These are phyloP conservation scores for Trachymyrmex cornetzi DNA, from an alignment of 1,140 invertebrate genomes.

Conservation along the genomic window DNA sequence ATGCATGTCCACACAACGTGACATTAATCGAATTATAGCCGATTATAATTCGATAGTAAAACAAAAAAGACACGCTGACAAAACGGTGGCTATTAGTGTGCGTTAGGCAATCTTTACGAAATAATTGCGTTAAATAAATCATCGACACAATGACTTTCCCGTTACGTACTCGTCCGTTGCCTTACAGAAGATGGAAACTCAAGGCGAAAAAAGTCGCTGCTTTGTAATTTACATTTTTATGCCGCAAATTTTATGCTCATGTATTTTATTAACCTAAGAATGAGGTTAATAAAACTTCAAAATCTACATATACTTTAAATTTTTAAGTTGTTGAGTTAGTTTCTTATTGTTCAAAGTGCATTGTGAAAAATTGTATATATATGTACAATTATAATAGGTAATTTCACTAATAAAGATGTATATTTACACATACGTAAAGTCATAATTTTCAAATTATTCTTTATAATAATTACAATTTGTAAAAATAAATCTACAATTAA, in stretches of 20 bases:
- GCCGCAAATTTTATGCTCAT: neutral
- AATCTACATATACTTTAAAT: neutral
- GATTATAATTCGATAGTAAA: conserved; percentile 44
- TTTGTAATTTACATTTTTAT: conserved; percentile 56
- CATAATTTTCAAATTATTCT: too few species aligned
- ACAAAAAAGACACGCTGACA: conserved; percentile 40
- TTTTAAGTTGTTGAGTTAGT: neutral
- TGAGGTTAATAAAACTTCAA: neutral
- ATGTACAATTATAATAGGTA: too few species aligned
- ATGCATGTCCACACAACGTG: conserved; percentile 2
- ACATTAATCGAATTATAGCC: conserved; percentile 24
- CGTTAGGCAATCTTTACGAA: conserved; percentile 7
- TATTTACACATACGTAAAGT: too few species aligned
- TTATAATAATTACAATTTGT: too few species aligned
- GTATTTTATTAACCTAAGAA: conserved; percentile 11
- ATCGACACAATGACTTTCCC: conserved; percentile 32
- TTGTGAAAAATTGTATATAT: too few species aligned
- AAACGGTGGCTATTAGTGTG: conserved; percentile 31
- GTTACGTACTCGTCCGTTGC: neutral
- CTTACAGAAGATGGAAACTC: conserved; percentile 35
- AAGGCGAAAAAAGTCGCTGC: neutral
- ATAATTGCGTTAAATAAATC: conserved; percentile 49
- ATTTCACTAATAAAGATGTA: too few species aligned
- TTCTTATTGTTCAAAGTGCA: neutral
- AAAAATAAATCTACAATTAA: too few species aligned